These are phyloP conservation scores for Ranitomeya imitator DNA, from an alignment of 2,113 vertebrate species.

Conservation along the genomic window DNA sequence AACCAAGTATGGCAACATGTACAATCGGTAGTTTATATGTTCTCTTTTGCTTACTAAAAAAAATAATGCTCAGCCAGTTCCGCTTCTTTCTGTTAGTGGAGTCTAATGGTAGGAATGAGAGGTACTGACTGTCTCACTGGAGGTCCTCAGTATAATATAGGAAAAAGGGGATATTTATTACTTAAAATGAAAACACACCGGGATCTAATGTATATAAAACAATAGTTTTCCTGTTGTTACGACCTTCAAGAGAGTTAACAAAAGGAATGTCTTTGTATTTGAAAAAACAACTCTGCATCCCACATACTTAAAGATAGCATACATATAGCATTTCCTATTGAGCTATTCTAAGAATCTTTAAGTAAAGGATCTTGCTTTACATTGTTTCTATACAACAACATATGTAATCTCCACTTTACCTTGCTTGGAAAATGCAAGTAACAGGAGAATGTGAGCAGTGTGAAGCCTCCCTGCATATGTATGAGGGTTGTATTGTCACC, in stretches of 20 bases:
- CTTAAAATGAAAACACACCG: background rate
- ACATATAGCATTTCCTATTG: conserved; percentile 18
- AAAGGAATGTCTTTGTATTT: conserved; percentile 9
- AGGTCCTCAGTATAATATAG: background rate
- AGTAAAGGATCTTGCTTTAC: conserved; percentile 30
- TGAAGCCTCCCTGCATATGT: conserved; percentile 44
- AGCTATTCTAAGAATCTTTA: background rate
- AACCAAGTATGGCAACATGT: background rate
- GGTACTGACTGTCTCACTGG: background rate
- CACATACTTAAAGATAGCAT: background rate
- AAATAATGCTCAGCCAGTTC: background rate
- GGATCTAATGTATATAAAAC: background rate
- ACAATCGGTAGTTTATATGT: background rate
- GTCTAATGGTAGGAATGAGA: background rate
- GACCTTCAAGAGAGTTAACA: conserved; percentile 6
- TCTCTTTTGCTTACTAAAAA: background rate
- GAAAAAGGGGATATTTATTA: background rate
- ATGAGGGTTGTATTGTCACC: conserved; percentile 53
- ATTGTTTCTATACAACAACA: background rate
- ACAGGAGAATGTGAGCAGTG: conserved; percentile 40
- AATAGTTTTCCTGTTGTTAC: conserved; percentile 18
- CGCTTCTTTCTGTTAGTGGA: background rate
- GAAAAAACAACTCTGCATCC: background rate
- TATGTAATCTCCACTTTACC: background rate
- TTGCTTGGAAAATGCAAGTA: background rate